A percentile compares a stretch with the other conserved stretches of the same genome.
Conservation (phyloP, 2,888 invertebrate genomes). For the Torymus aiolomorphi region DNA sequence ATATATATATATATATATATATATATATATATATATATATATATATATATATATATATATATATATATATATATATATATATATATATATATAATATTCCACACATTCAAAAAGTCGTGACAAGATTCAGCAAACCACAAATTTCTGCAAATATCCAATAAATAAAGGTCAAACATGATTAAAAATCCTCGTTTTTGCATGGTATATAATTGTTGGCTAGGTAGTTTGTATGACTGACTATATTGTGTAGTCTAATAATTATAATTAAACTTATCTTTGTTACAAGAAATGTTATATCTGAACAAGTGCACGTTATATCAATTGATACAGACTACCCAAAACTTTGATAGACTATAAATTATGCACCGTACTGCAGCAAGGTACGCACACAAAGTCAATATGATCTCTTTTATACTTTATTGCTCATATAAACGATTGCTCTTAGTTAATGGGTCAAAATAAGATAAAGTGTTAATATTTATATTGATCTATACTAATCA, state of each 20-base stretch:
- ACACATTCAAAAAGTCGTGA: conserved; percentile 75
- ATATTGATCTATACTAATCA: conserved; percentile 20
- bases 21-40: too few species aligned
- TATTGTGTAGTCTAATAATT: conserved; percentile 13
- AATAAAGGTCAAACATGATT: conserved; percentile 73
- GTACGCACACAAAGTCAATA: conserved; percentile 61
- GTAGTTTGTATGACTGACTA: conserved; percentile 59
- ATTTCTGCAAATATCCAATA: conserved; percentile 74
- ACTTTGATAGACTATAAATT: conserved; percentile 69
- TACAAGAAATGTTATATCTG: not conserved
- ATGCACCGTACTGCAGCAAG: conserved; percentile 68
- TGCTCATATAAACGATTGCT: not conserved
- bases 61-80: conserved; percentile 57
- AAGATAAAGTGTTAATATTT: too few species aligned
- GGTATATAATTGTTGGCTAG: conserved; percentile 67
- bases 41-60: too few species aligned
- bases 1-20: too few species aligned
- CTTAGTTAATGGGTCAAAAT: too few species aligned
- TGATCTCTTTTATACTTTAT: conserved; percentile 11
- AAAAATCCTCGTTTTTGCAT: conserved; percentile 71
- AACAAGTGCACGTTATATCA: conserved; percentile 38
- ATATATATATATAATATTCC: conserved; percentile 68
- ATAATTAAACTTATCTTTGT: not conserved
- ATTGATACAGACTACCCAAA: conserved; percentile 67
- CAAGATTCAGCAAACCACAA: conserved; percentile 76